Base-by-base conservation (phyloP, 2,113 vertebrate genomes). In the Nyctereutes procyonoides region DNA sequence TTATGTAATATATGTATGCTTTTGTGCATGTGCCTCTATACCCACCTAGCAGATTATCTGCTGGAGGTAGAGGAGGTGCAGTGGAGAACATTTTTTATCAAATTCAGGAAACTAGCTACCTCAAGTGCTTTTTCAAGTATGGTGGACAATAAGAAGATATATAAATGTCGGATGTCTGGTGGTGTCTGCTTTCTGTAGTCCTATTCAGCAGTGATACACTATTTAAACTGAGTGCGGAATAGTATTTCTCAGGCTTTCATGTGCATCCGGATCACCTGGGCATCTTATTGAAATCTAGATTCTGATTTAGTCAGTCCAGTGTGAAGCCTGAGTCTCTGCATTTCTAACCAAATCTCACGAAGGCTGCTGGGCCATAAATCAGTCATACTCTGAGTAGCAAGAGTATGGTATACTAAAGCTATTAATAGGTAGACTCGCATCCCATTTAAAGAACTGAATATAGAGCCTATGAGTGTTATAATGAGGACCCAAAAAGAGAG, bases 371-470 rank as follows among this genome's bases (percentile, higher is more conserved):
- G 32, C 14, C 5, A 4, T 56, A 58, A 58, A 51, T 82, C 1
- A 5, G n/a, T 63, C 26, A 12, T 13, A 38, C 4, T 62, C 67
- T 82, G 74, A 82, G 19, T 51, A 51, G 0, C 13, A 38, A 96
- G 32, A 80, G 13, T 43, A 22, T 84, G 55, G 13, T 51, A 30
- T 65, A 53, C 80, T n/a, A 62, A 63, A 80, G 43, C 16, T 73
- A 87, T 24, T 71, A 53, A 43, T n/a, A 81, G 14, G 9, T 62
- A 92, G 60, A 89, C 35, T 69, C 19, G 48, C 17, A 56, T 82
- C 26, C 19, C 85, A 1, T 79, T 94, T 95, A 90, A 92, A 97
- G 11, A 96, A 62, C 4, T 83, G 24, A 92, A 38, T 28, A n/a
- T 51, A 80, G 74, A 67, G 16, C 56, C 89, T 55, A 19, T 62